These are phyloP conservation scores for Caenorhabditis brenneri DNA, from an alignment of 1,140 invertebrate genomes.

Conservation along the genomic window DNA sequence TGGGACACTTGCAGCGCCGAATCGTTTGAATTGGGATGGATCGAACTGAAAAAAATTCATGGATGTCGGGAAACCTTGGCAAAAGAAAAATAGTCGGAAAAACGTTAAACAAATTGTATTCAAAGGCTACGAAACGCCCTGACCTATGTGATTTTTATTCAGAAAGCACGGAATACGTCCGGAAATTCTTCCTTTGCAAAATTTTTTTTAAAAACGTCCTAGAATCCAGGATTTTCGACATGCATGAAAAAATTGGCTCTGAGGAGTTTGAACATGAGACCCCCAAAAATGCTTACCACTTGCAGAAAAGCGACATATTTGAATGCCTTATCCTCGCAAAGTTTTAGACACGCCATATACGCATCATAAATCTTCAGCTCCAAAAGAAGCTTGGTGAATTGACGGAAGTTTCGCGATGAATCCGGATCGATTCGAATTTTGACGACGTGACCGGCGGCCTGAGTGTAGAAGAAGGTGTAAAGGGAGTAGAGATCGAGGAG, in stretches of 20 bases:
- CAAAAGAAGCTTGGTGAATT: not conserved
- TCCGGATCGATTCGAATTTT: slow-evolving; percentile 26
- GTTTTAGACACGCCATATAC: not conserved
- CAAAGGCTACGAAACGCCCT: too few species aligned
- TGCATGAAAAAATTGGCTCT: not conserved
- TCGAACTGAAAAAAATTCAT: not conserved
- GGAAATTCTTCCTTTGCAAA: too few species aligned
- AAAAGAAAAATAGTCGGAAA: too few species aligned
- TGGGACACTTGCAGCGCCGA: not conserved
- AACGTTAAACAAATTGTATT: too few species aligned
- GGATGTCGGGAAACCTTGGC: not conserved
- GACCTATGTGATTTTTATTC: too few species aligned
- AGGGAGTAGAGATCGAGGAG: slow-evolving; percentile 6
- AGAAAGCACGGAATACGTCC: too few species aligned
- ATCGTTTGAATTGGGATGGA: not conserved
- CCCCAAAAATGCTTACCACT: too few species aligned
- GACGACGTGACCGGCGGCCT: not conserved
- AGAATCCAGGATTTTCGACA: too few species aligned
- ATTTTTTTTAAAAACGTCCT: too few species aligned
- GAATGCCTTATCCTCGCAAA: slow-evolving; percentile 3
- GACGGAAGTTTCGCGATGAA: not conserved
- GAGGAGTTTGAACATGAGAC: not conserved
- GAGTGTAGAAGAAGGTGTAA: slow-evolving; percentile 21
- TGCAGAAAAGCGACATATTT: not conserved
- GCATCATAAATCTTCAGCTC: not conserved